Base-by-base conservation (phyloP, 53 echinoderm and acorn worm genomes). In the Crossaster papposus region DNA sequence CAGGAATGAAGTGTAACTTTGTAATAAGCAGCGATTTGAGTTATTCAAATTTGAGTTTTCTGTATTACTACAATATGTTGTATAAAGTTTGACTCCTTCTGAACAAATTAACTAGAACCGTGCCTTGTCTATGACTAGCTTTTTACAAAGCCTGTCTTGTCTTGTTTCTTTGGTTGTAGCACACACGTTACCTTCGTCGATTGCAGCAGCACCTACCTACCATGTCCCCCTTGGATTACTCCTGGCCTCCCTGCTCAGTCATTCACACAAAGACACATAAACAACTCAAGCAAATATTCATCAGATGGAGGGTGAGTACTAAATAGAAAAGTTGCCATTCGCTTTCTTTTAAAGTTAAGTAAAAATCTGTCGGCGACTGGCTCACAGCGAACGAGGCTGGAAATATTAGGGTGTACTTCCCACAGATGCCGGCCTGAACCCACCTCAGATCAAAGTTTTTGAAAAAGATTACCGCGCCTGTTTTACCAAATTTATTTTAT, bases 231-330 rank as follows among this genome's bases (percentile, higher is more conserved):
- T 71, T 82, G 10, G 94, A 95, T 71, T 58, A 77, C 63, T 78
- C 92, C 79, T 97, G 97, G 97, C 97, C 97, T 36, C 95, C 95
- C 65, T 97, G 91, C 53, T 92, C 95, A 4, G 77, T 90, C 31
- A 78, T 95, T 2, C 95, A 95, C 82, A 87, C 92, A 77, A 70
- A 80, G 14, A 79, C 95, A 14, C 95, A 97, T 90, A 89, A 93
- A 36, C 90, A 94, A 65, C 95, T 97, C 83, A 93, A 93, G 81
- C 85, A 91, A 4, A 93, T 97, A 79, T 97, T 97, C 91, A 82
- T 92, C 63, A 70, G 51, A 55, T 97, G 97, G 97, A 89, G 97
- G 93, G 95, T 95, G 90, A 83, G 93, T 76, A 33, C 4, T 26
- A 34, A 5, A 63, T 8, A 29, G 20, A 35, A 26, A 8, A 38